Percentiles rank a stretch among this genome's conserved stretches.
Evolutionary conservation across 2,888 invertebrate genomes (phyloP).

Genomic region (Eurytoma californica): DNA sequence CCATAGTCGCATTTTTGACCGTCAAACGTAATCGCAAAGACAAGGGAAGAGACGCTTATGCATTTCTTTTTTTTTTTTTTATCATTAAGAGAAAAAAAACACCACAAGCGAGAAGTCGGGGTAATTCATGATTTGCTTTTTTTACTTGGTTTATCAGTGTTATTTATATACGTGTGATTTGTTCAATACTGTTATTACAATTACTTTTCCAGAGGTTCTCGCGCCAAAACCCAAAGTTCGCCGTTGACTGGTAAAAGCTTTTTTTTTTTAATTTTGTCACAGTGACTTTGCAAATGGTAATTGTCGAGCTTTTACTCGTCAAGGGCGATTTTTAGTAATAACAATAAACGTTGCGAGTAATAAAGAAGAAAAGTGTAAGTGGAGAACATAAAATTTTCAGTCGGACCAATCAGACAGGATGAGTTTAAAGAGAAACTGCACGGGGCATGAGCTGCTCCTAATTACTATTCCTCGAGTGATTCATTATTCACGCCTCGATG

Average conservation of each 20-base stretch:
- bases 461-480: background rate
- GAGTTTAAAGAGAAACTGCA: background rate
- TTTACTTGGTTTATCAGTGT: conserved; percentile 3
- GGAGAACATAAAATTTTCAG: conserved; percentile 28
- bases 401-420: conserved; percentile 34
- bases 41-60: conserved; percentile 70
- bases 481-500: background rate
- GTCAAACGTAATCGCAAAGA: conserved; percentile 64
- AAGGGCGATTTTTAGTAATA: conserved; percentile 27
- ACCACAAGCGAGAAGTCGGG: conserved; percentile 37
- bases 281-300: background rate
- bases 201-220: conserved; percentile 9
- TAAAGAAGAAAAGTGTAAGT: conserved; percentile 38
- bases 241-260: conserved; percentile 36
- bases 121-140: background rate
- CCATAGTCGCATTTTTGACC: conserved; percentile 63
- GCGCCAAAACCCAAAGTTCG: conserved; percentile 33
- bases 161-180: conserved; percentile 10
- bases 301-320: conserved; percentile 27
- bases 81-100: conserved; percentile 60
- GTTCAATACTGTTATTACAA: conserved; percentile 7
- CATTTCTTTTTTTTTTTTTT: conserved; percentile 59
- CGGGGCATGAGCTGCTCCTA: too few relatives aligned
- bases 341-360: conserved; percentile 28
- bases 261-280: too few relatives aligned